Evolutionary conservation across 2,113 vertebrate species (phyloP).

Genomic region (Leucosticte australis): DNA sequence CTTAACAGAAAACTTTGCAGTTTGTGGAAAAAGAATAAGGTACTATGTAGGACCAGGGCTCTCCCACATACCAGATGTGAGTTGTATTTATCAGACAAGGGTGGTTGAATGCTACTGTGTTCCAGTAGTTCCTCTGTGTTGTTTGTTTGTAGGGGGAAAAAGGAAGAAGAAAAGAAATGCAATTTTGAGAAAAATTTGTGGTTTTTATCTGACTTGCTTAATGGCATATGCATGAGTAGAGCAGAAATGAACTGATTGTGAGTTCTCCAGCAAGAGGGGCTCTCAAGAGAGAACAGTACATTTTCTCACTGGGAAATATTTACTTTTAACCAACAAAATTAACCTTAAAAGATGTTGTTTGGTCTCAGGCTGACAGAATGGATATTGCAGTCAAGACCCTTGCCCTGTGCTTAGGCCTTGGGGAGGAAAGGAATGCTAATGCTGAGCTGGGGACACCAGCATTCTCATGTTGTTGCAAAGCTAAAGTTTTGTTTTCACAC

Average conservation of each 20-base stretch:
- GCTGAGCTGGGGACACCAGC: neutral
- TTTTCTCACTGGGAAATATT: conserved; percentile 18
- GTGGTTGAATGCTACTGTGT: neutral
- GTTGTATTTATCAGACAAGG: neutral
- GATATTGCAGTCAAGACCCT: neutral
- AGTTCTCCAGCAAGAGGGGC: neutral
- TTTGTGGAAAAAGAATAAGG: neutral
- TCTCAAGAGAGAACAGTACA: neutral
- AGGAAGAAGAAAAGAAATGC: neutral
- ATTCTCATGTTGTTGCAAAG: neutral
- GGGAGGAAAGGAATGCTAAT: conserved; percentile 17
- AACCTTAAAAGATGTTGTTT: conserved; percentile 25
- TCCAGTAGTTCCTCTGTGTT: neutral
- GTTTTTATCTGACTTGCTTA: neutral
- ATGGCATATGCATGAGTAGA: neutral
- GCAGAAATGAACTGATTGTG: neutral
- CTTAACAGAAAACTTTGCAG: neutral
- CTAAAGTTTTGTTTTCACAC: neutral
- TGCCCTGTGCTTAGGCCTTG: neutral
- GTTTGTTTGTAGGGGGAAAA: neutral
- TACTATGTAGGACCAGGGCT: neutral
- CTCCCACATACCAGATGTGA: neutral
- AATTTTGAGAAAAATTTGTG: neutral
- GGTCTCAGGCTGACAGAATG: conserved; percentile 18
- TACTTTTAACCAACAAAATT: conserved; percentile 1